Conservation (phyloP, 2,113 vertebrate genomes). For the Phalacrocorax carbo region DNA sequence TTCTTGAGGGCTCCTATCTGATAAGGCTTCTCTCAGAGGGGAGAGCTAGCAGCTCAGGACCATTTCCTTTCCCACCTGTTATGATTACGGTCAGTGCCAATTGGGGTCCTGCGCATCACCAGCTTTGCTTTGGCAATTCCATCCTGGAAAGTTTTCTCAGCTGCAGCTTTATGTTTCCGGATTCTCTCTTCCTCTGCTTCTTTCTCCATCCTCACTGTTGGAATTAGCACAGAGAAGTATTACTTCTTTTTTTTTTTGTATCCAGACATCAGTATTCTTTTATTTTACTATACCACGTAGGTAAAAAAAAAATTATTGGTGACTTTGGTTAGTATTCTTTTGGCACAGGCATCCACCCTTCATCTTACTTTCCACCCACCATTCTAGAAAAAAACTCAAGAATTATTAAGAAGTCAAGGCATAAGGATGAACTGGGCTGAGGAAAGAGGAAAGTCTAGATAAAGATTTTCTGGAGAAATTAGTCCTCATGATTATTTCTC, state of each 20-base stretch:
- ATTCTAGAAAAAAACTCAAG: neutral
- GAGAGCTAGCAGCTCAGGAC: neutral
- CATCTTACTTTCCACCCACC: neutral
- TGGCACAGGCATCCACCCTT: neutral
- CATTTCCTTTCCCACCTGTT: conserved; percentile 78
- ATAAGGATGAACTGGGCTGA: neutral
- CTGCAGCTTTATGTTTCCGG: conserved; percentile 85
- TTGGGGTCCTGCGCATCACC: conserved; percentile 85
- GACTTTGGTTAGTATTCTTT: neutral
- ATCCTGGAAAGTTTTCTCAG: conserved; percentile 92
- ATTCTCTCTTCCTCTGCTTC: conserved; percentile 92
- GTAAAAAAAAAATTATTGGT: neutral
- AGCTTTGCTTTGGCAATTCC: conserved; percentile 90
- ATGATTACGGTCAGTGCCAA: conserved; percentile 94
- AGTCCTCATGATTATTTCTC: neutral
- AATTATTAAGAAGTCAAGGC: neutral
- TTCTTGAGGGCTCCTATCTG: neutral
- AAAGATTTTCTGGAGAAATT: neutral
- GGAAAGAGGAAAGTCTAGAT: neutral
- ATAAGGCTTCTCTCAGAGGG: neutral
- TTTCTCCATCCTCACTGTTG: conserved; percentile 88
- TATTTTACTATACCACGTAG: neutral
- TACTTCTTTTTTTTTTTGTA: neutral
- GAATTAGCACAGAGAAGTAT: neutral
- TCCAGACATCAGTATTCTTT: neutral